phyloP scores from a whole-genome alignment of 2,113 vertebrate species.

The Pseudopipra pipra region DNA sequence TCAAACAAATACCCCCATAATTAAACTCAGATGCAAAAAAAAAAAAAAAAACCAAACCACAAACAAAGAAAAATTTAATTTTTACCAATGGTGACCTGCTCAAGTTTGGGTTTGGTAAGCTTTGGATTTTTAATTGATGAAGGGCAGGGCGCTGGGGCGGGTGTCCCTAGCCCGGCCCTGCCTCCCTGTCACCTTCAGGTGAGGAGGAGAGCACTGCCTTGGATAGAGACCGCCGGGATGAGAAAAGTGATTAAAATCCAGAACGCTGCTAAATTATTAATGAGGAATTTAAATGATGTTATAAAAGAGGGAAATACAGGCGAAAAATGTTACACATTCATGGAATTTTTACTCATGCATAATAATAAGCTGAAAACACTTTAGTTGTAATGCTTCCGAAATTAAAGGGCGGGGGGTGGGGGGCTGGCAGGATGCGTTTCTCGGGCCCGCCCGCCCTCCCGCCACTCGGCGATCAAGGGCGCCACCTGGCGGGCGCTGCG shows the following conservation, averaged over 20 bases:
- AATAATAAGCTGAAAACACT: constrained; percentile 76
- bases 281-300: constrained; percentile 80
- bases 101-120: constrained; percentile 53
- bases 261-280: constrained; percentile 79
- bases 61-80: not conserved
- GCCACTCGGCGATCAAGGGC: constrained; percentile 71
- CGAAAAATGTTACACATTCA: constrained; percentile 81
- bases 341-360: constrained; percentile 78
- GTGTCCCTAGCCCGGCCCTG: not conserved
- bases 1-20: constrained; percentile 80
- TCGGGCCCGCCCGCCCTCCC: not conserved
- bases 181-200: constrained; percentile 74
- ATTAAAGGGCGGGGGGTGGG: constrained; percentile 1
- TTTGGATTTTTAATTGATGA: constrained; percentile 36
- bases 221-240: constrained; percentile 64
- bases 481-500: constrained; percentile 69
- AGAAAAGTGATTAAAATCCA: constrained; percentile 82
- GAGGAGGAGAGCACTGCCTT: constrained; percentile 6
- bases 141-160: not conserved
- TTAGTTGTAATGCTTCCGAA: constrained; percentile 53
- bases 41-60: not conserved
- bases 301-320: constrained; percentile 74
- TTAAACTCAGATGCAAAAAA: constrained; percentile 74
- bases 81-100: constrained; percentile 61
- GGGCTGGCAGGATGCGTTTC: not conserved